Evolutionary conservation across 2,113 vertebrate genomes (phyloP).

Genomic region (Puffinus mauretanicus): DNA sequence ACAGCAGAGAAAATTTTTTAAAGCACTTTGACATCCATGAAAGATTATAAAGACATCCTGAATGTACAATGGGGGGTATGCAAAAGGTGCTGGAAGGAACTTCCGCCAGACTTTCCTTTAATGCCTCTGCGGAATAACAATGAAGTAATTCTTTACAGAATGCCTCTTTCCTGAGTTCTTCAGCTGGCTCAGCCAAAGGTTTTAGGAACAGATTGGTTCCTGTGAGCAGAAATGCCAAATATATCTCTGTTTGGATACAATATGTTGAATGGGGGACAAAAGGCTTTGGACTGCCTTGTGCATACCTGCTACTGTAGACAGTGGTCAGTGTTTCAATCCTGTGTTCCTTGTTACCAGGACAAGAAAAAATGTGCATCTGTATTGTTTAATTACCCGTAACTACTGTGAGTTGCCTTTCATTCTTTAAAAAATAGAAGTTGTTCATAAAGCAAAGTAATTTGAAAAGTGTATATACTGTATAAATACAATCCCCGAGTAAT

Average conservation of each 20-base stretch:
- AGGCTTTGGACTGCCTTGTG: background rate
- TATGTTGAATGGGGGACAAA: background rate
- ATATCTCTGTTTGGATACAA: background rate
- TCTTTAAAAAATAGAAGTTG: background rate
- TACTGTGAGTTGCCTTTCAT: background rate
- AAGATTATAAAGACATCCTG: conserved; percentile 6
- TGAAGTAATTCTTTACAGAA: background rate
- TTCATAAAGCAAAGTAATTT: background rate
- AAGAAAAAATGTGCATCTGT: background rate
- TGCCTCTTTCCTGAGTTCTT: background rate
- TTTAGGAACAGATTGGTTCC: background rate
- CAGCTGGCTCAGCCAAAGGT: background rate
- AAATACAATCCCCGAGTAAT: background rate
- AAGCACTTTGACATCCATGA: background rate
- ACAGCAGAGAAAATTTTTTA: background rate
- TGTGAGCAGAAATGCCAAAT: background rate
- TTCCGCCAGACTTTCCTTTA: background rate
- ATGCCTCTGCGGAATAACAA: background rate
- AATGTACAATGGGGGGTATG: background rate
- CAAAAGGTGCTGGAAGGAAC: background rate
- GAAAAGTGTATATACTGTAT: background rate
- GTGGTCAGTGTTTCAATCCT: background rate
- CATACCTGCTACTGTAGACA: background rate
- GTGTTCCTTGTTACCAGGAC: background rate
- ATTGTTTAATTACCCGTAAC: background rate